These are phyloP conservation scores for Geococcyx californianus DNA, from an alignment of 2,113 vertebrate species.

Conservation along the genomic window DNA sequence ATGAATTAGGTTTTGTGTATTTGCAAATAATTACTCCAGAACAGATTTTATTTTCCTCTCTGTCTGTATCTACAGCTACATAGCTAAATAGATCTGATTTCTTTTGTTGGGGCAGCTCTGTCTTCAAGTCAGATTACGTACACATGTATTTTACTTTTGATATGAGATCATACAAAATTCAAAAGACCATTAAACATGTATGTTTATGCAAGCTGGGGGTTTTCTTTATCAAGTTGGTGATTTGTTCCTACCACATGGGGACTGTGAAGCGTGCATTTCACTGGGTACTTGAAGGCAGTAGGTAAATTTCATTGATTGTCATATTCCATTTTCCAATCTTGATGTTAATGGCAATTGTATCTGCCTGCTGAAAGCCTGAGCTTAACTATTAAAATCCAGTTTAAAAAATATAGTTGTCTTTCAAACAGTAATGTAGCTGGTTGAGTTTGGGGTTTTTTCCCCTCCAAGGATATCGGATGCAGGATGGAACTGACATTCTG, in stretches of 20 bases:
- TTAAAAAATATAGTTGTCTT: not conserved
- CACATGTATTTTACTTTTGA: not conserved
- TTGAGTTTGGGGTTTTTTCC: not conserved
- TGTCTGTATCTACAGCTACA: not conserved
- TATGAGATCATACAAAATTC: not conserved
- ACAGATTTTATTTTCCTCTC: not conserved
- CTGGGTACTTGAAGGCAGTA: not conserved
- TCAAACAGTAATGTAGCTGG: not conserved
- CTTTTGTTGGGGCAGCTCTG: not conserved
- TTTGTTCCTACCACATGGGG: rapidly evolving
- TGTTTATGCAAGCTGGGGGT: not conserved
- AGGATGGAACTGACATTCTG: not conserved
- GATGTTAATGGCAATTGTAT: not conserved
- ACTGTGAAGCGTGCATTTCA: not conserved
- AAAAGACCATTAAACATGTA: not conserved
- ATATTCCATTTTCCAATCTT: not conserved
- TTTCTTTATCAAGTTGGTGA: not conserved
- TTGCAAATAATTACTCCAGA: not conserved
- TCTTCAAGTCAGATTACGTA: not conserved
- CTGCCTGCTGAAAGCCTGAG: not conserved
- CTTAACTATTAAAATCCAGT: not conserved
- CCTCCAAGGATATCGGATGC: not conserved
- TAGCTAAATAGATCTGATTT: not conserved
- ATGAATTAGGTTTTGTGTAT: not conserved
- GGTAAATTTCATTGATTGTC: not conserved